Conservation (phyloP, 1,140 invertebrate genomes). For the Anagrus nilaparvatae region DNA sequence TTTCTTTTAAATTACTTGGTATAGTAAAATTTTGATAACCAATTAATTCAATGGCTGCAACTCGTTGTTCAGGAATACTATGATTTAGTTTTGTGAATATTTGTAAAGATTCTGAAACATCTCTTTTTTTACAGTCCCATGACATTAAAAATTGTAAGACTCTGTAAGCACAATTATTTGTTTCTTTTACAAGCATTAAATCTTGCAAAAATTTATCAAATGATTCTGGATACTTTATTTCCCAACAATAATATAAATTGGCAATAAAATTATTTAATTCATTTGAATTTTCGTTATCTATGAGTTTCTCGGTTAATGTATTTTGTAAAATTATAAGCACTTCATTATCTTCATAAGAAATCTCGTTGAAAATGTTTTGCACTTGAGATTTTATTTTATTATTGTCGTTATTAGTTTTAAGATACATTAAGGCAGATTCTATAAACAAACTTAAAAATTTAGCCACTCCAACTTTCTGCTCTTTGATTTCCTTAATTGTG, state of each 20-base stretch:
- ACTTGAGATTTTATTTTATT: slow-evolving; percentile 25
- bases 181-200: slow-evolving; percentile 23
- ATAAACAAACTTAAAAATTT: slow-evolving; percentile 47
- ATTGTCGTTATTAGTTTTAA: slow-evolving; percentile 15
- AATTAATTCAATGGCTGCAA: slow-evolving; percentile 44
- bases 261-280: slow-evolving; percentile 22
- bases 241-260: slow-evolving; percentile 42
- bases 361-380: slow-evolving; percentile 41
- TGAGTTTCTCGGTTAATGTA: slow-evolving; percentile 18
- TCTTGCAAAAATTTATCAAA: slow-evolving; percentile 49
- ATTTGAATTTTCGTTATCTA: slow-evolving; percentile 19
- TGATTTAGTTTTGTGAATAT: slow-evolving; percentile 60
- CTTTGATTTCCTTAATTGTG: slow-evolving; percentile 41
- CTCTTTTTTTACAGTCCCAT: slow-evolving; percentile 25
- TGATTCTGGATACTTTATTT: slow-evolving; percentile 52
- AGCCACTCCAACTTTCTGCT: slow-evolving; percentile 40
- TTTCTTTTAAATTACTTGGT: slow-evolving; percentile 25
- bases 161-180: slow-evolving; percentile 16
- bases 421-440: slow-evolving; percentile 23
- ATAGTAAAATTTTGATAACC: slow-evolving; percentile 20
- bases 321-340: slow-evolving; percentile 33
- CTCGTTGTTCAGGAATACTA: slow-evolving; percentile 47
- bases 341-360: slow-evolving; percentile 40
- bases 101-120: slow-evolving; percentile 40
- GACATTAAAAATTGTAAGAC: slow-evolving; percentile 30